Base-by-base conservation (phyloP, 2,113 vertebrate genomes). In the Lepisosteus osseus region DNA sequence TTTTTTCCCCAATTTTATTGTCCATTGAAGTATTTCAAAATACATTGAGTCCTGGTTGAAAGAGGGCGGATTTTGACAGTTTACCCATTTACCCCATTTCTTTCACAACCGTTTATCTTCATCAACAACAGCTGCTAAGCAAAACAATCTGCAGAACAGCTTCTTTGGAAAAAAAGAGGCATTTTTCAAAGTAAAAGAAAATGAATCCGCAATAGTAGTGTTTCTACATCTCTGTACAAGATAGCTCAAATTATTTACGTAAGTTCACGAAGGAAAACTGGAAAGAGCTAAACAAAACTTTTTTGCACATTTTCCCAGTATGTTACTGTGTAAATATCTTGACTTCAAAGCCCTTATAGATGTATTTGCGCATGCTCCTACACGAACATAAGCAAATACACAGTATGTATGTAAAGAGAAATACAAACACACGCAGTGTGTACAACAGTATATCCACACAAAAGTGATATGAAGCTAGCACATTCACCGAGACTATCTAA, bases 191-290 rank as follows among this genome's bases (percentile, higher is more conserved):
- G 82, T 80, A 76, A 78, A 72, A 76, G 74, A 51, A 51, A 51
- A 5, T 51, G 5, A 51, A 51, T 70, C 0, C 62, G 84, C 83
- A 79, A 83, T 80, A 66, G 74, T 81, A 85, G 79, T 88, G 85
- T 92, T 91, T 91, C 90, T 86, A 89, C 78, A 86, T 83, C 76
- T 79, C 79, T 87, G 78, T 77, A 92, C 85, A 90, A 87, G 82
- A 84, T 87, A 90, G 85, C 88, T 87, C 72, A 85, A 86, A 78
- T 76, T 83, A 86, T 85, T 88, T 81, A 88, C 88, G 86, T 68
- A 87, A 84, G 83, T 83, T 84, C 85, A 76, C 57, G 68, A 82
- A 74, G 29, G 80, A 76, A 79, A 85, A 78, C 77, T 74, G 81
- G 79, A 79, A 80, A 63, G 13, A 72, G 73, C 61, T 74, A 76